Percentiles rank a stretch among this genome's conserved stretches.
These are phyloP conservation scores for Typhlomys cinereus DNA, from an alignment of 2,113 vertebrate species.

Conservation along the genomic window DNA sequence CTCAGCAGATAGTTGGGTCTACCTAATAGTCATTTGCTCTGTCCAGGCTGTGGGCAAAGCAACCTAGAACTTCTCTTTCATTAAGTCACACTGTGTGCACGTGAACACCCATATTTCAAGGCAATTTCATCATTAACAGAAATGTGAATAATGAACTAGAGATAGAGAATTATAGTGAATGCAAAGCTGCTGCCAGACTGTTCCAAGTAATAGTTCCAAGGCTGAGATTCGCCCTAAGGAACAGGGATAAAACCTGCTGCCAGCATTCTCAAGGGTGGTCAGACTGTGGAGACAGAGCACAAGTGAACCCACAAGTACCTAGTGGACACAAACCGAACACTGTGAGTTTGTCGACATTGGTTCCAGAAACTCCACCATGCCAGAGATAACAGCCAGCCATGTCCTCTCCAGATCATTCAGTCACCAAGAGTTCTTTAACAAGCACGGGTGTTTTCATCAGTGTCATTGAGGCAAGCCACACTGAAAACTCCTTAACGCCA, in stretches of 20 bases:
- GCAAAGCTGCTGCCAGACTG: neutral
- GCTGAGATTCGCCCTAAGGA: neutral
- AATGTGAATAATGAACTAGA: constrained; percentile 17
- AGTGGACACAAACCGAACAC: neutral
- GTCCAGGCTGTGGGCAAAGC: neutral
- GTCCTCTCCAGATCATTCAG: neutral
- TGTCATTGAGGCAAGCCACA: neutral
- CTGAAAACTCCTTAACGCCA: neutral
- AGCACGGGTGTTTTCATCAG: constrained; percentile 1
- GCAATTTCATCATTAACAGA: constrained; percentile 37
- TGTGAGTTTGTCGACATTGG: neutral
- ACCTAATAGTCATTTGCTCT: neutral
- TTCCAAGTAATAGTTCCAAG: neutral
- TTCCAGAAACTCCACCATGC: neutral
- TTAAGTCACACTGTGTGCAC: neutral
- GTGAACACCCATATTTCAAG: constrained; percentile 24
- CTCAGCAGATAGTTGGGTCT: neutral
- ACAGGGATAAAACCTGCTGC: constrained; percentile 34
- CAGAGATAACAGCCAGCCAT: neutral
- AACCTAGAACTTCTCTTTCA: neutral
- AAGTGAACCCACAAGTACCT: neutral
- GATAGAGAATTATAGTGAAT: neutral
- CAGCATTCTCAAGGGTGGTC: neutral
- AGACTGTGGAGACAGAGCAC: neutral
- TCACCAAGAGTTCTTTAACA: neutral